These are phyloP conservation scores for Globodera ellingtonae DNA, from an alignment of 1,140 invertebrate genomes.

Conservation along the genomic window DNA sequence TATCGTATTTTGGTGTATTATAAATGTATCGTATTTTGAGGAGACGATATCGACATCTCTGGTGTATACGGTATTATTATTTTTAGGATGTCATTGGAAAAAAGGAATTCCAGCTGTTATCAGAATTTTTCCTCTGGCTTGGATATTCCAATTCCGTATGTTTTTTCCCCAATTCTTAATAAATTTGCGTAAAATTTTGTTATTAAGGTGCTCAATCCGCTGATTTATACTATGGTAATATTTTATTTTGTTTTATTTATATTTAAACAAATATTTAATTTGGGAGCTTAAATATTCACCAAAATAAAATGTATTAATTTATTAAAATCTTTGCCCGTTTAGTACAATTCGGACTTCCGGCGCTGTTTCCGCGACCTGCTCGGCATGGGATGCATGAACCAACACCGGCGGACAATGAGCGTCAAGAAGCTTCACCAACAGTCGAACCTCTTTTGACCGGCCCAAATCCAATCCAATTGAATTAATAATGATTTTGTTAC, in stretches of 20 bases:
- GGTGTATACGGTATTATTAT: neutral
- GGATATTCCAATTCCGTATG: conserved; percentile 68
- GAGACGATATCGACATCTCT: no score
- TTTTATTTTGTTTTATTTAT: neutral
- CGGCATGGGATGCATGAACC: conserved; percentile 61
- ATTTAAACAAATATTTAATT: neutral
- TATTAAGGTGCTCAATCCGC: conserved; percentile 66
- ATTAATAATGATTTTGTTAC: no score
- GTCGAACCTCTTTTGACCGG: conserved; percentile 8
- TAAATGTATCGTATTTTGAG: no score
- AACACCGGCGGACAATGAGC: conserved; percentile 62
- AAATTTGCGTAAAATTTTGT: conserved; percentile 28
- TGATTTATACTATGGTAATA: conserved; percentile 67
- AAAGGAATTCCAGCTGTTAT: conserved; percentile 53
- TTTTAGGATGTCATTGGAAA: conserved; percentile 48
- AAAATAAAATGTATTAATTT: no score
- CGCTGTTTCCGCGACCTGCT: conserved; percentile 67
- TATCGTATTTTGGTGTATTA: neutral
- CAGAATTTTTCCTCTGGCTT: conserved; percentile 67
- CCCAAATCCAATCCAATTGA: no score
- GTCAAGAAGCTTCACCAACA: conserved; percentile 65
- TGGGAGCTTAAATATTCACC: no score
- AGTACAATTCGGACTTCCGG: conserved; percentile 69
- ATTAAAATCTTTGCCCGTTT: neutral
- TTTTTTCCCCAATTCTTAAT: neutral